Conservation (phyloP, 37 sponge, comb jelly and placozoan species). For the Agelas oroides region DNA sequence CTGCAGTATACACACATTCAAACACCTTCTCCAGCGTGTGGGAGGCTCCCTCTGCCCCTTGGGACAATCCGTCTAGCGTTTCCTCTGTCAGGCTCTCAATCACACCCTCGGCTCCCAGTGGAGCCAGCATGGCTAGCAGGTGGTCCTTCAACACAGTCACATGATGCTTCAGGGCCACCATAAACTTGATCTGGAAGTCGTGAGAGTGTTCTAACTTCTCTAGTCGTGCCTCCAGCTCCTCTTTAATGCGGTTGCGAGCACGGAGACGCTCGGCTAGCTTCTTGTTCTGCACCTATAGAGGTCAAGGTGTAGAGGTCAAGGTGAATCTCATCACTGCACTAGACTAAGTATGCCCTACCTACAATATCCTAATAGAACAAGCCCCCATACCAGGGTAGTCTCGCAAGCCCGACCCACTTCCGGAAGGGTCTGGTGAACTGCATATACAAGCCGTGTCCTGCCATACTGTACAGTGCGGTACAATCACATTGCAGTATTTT, state of each 20-base stretch:
- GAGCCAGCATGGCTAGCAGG: background rate
- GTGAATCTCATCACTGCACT: background rate
- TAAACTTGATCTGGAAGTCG: conserved; percentile 18
- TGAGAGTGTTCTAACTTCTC: conserved; percentile 22
- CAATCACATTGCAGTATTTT: no score
- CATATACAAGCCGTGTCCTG: no score
- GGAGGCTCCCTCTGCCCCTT: background rate
- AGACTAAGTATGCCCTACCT: background rate
- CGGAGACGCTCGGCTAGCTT: conserved; percentile 66
- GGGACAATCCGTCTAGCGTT: background rate
- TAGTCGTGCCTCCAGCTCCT: conserved; percentile 27
- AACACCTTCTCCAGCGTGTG: background rate
- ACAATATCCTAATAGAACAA: no score
- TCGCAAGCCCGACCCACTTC: no score
- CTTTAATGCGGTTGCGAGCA: conserved; percentile 50
- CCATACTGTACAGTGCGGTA: no score
- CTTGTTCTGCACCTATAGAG: conserved; percentile 59
- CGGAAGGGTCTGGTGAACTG: no score
- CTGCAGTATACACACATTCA: background rate
- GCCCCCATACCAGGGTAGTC: no score
- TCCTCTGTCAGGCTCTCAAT: conserved; percentile 1
- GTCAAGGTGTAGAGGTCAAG: background rate
- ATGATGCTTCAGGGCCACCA: conserved; percentile 25
- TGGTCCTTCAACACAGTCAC: conserved; percentile 12
- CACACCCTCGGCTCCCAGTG: background rate